phyloP scores from a whole-genome alignment of 2,888 invertebrate genomes.

The Lissonota sp. region DNA sequence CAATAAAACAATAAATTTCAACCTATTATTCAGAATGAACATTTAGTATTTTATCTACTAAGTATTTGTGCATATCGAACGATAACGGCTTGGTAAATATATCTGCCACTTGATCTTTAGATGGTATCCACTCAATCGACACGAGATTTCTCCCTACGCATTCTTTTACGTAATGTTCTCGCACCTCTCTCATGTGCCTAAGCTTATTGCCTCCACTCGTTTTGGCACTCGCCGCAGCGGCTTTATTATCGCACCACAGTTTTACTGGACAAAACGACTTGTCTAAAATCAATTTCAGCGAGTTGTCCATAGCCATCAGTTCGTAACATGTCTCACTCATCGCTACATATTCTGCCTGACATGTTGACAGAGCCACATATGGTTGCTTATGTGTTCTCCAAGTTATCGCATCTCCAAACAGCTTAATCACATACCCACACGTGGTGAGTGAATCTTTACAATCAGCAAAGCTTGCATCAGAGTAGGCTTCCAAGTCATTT shows the following conservation, averaged over 20 bases:
- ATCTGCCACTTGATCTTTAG: conserved; percentile 63
- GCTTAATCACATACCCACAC: conserved; percentile 48
- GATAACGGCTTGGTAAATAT: conserved; percentile 60
- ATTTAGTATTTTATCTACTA: conserved; percentile 42
- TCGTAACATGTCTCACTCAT: conserved; percentile 57
- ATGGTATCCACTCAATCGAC: conserved; percentile 54
- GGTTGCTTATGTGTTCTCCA: conserved; percentile 55
- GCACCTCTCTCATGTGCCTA: conserved; percentile 53
- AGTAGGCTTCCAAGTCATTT: conserved; percentile 39
- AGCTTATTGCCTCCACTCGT: conserved; percentile 53
- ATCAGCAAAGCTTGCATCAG: conserved; percentile 46
- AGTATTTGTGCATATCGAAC: conserved; percentile 51
- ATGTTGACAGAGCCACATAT: conserved; percentile 59
- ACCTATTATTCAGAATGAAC: conserved; percentile 4
- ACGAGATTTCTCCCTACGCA: conserved; percentile 54
- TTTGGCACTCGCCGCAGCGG: conserved; percentile 56
- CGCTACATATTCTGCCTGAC: conserved; percentile 49
- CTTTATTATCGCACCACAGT: conserved; percentile 67
- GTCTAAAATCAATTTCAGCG: conserved; percentile 57
- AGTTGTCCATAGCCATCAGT: conserved; percentile 59
- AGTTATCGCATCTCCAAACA: conserved; percentile 41
- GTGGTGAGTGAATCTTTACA: conserved; percentile 51
- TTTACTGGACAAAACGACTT: conserved; percentile 36
- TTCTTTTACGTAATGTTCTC: conserved; percentile 60
- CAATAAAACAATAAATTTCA: neutral